phyloP scores from a whole-genome alignment of 2,888 invertebrate genomes.

The Dromius quadrimaculatus region DNA sequence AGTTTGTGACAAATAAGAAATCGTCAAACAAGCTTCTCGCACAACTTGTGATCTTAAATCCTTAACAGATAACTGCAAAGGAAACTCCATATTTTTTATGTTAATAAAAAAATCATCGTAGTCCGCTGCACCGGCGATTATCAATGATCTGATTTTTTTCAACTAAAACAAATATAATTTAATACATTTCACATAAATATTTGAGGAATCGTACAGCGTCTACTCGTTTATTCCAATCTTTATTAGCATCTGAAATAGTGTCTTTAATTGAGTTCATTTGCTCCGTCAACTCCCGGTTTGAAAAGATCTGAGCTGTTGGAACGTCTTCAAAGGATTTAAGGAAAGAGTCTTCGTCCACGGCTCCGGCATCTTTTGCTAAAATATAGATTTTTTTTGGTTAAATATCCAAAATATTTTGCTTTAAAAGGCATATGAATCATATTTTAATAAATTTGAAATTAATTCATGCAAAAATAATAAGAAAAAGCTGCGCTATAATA shows the following conservation, averaged over 20 bases:
- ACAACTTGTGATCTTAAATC: slow-evolving; percentile 93
- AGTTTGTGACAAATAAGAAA: slow-evolving; percentile 90
- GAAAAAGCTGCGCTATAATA: not conserved
- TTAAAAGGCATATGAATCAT: not conserved
- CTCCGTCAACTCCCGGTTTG: slow-evolving; percentile 86
- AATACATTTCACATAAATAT: slow-evolving; percentile 41
- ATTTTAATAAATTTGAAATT: not conserved
- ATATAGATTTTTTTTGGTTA: too few relatives aligned
- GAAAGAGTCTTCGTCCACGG: slow-evolving; percentile 90
- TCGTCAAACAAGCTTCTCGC: slow-evolving; percentile 94
- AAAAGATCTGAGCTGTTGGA: slow-evolving; percentile 85
- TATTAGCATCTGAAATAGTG: slow-evolving; percentile 81
- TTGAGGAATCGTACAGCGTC: slow-evolving; percentile 77
- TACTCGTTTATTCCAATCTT: slow-evolving; percentile 95
- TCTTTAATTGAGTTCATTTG: slow-evolving; percentile 80
- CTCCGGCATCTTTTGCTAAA: slow-evolving; percentile 74
- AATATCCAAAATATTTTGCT: not conserved
- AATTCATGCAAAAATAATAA: not conserved
- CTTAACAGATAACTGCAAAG: slow-evolving; percentile 85
- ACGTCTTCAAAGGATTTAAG: slow-evolving; percentile 86
- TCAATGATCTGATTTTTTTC: slow-evolving; percentile 85
- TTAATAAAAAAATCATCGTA: slow-evolving; percentile 81
- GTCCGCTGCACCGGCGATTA: slow-evolving; percentile 81
- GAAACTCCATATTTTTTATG: slow-evolving; percentile 83
- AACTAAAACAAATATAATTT: slow-evolving; percentile 70